Percentiles rank a stretch among this genome's conserved stretches.
phyloP scores from a whole-genome alignment of 1,140 invertebrate species.

The Rhopalosiphum maidis region DNA sequence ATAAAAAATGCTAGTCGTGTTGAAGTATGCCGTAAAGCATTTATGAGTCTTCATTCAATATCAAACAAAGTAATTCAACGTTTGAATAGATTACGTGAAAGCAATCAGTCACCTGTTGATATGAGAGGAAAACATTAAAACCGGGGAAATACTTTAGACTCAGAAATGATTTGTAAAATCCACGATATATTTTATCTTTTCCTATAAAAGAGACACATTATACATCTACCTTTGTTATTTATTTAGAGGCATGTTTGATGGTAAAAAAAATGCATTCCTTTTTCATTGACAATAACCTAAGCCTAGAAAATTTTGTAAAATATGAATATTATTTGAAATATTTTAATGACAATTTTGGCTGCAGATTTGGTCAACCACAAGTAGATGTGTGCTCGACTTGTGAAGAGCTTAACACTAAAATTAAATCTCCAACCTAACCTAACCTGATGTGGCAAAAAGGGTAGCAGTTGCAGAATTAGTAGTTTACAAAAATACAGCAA shows the following conservation, averaged over 20 bases:
- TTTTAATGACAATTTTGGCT: background rate
- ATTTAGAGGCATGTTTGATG: background rate
- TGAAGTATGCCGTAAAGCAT: background rate
- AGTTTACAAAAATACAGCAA: constrained; percentile 12
- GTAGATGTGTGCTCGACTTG: constrained; percentile 19
- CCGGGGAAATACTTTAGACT: background rate
- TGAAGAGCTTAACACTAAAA: constrained; percentile 34
- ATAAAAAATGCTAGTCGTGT: background rate
- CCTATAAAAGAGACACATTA: constrained; percentile 12
- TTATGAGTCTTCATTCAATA: background rate
- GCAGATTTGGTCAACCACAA: background rate
- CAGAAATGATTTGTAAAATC: background rate
- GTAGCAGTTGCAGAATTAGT: constrained; percentile 9
- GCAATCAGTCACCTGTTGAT: background rate
- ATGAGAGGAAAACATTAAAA: constrained; percentile 24
- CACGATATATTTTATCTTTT: constrained; percentile 11
- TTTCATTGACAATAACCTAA: constrained; percentile 21
- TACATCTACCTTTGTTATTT: background rate
- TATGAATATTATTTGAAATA: constrained; percentile 30
- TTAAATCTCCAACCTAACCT: background rate
- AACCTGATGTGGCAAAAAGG: background rate
- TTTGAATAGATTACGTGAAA: background rate
- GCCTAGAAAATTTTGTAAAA: background rate
- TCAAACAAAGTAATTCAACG: constrained; percentile 19
- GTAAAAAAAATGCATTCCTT: background rate